Conservation (phyloP, 2,888 invertebrate genomes). For the Timema podura region DNA sequence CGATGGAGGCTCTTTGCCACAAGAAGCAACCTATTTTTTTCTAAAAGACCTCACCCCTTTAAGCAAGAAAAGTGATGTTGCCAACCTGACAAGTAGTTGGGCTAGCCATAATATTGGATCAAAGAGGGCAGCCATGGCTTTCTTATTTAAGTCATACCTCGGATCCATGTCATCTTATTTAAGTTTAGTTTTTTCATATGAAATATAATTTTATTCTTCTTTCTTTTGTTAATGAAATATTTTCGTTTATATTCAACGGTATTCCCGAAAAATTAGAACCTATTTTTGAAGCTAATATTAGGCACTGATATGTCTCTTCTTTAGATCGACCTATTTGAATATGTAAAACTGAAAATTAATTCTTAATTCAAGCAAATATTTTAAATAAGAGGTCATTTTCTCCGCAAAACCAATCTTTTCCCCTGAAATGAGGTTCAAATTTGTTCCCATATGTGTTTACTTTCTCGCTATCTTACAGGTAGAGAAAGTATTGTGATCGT, state of each 20-base stretch:
- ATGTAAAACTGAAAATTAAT: background rate
- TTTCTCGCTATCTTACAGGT: too few relatives aligned
- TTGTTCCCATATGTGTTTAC: too few relatives aligned
- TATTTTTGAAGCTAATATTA: background rate
- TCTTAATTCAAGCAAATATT: background rate
- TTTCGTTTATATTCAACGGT: background rate
- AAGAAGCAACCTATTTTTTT: background rate
- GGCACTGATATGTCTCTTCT: background rate
- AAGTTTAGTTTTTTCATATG: background rate
- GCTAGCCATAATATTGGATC: constrained; percentile 3
- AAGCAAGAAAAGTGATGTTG: background rate
- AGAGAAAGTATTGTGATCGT: too few relatives aligned
- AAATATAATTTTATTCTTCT: background rate
- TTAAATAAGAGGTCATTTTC: background rate
- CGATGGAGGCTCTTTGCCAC: background rate
- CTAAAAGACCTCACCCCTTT: background rate
- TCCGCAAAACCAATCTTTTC: background rate
- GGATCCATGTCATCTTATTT: background rate
- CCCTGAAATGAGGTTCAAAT: too few relatives aligned
- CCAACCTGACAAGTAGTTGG: background rate
- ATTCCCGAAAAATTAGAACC: background rate
- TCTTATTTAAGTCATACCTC: background rate
- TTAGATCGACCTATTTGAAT: background rate
- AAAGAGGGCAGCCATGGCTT: background rate
- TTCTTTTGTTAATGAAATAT: background rate